Conservation (phyloP, 2,888 invertebrate genomes). For the Heliconius aoede region DNA sequence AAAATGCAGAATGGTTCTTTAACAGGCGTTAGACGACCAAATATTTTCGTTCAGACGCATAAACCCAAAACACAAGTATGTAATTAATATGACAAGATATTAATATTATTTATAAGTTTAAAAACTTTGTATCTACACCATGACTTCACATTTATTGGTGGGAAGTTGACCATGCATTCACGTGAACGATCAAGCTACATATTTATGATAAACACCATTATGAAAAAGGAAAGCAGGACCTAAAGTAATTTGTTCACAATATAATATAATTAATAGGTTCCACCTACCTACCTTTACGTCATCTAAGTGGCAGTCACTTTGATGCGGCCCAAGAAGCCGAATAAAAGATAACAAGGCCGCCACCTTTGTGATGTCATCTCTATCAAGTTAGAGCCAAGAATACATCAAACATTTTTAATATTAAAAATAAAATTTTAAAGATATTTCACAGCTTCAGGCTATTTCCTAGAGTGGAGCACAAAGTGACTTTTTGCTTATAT, state of each 20-base stretch:
- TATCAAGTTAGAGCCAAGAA: constrained; percentile 23
- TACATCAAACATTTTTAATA: constrained; percentile 17
- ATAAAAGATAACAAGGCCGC: constrained; percentile 30
- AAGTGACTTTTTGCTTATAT: neutral
- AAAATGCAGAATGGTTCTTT: too few species aligned
- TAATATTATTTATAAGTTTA: too few species aligned
- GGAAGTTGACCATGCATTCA: too few species aligned
- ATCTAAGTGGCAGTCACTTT: constrained; percentile 25
- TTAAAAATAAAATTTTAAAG: neutral
- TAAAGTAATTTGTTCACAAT: neutral
- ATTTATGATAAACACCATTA: too few species aligned
- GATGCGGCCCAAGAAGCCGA: constrained; percentile 26
- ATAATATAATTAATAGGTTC: constrained; percentile 4
- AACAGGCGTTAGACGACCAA: too few species aligned
- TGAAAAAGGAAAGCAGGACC: neutral
- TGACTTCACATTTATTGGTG: too few species aligned
- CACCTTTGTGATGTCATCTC: constrained; percentile 26
- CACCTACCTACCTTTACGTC: constrained; percentile 16
- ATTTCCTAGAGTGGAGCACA: neutral
- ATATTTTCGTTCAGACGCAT: too few species aligned
- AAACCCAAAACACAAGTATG: too few species aligned
- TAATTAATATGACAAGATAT: too few species aligned
- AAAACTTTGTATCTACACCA: too few species aligned
- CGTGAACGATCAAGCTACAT: too few species aligned
- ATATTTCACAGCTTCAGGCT: constrained; percentile 8